phyloP scores from a whole-genome alignment of 2,113 vertebrate species.

The Canis aureus region DNA sequence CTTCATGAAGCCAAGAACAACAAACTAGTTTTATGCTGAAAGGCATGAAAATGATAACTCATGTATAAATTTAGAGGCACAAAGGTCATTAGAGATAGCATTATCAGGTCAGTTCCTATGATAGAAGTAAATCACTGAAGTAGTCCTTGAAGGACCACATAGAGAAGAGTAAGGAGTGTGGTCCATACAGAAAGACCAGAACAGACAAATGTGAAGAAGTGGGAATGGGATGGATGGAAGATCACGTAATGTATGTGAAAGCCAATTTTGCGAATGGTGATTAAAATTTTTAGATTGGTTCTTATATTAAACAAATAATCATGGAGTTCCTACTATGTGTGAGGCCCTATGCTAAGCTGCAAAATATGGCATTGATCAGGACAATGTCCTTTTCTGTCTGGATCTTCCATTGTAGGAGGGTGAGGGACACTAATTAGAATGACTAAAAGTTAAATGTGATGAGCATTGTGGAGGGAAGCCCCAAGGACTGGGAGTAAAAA shows the following conservation, averaged over 20 bases:
- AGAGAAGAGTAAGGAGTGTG: neutral
- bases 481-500: neutral
- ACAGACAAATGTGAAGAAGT: neutral
- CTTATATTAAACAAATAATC: neutral
- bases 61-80: neutral
- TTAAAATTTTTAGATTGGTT: neutral
- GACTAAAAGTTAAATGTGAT: neutral
- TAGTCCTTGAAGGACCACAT: neutral
- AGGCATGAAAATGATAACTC: neutral
- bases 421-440: neutral
- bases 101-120: neutral
- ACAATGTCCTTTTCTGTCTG: neutral
- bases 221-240: neutral
- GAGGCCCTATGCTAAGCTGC: neutral
- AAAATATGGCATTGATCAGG: neutral
- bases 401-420: neutral
- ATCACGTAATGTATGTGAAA: rapidly evolving
- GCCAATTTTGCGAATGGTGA: neutral
- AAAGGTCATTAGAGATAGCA: neutral
- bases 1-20: neutral
- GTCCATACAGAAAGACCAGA: neutral
- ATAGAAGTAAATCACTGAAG: neutral
- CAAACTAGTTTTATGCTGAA: neutral
- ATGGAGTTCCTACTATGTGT: neutral
- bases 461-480: neutral